A percentile compares a stretch with the other conserved stretches of the same genome.
These are phyloP conservation scores for Galagoides demidoff DNA, from an alignment of 2,797 vertebrate genomes.

Conservation along the genomic window DNA sequence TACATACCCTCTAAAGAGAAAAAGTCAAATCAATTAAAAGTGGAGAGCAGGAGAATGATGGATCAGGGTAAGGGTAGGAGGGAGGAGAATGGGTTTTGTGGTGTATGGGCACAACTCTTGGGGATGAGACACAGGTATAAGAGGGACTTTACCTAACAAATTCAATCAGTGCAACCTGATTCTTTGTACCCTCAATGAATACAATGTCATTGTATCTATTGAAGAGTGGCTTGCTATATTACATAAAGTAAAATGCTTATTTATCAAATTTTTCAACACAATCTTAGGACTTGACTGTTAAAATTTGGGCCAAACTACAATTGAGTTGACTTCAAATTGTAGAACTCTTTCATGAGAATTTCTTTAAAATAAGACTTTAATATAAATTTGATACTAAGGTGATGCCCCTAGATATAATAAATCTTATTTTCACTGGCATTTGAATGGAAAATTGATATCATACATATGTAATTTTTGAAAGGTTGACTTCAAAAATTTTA, in stretches of 20 bases:
- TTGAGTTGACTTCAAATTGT: background rate
- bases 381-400: background rate
- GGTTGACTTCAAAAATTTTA: background rate
- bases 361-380: constrained; percentile 23
- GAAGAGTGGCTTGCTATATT: background rate
- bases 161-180: no score
- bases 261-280: background rate
- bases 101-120: no score
- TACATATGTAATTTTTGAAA: background rate
- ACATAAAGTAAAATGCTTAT: background rate
- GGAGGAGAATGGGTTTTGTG: no score
- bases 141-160: no score
- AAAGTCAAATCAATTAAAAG: no score
- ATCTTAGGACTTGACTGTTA: background rate
- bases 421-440: constrained; percentile 53
- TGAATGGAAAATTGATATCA: constrained; percentile 38
- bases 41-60: no score
- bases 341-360: background rate
- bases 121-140: no score
- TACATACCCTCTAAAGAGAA: no score
- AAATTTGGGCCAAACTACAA: background rate
- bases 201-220: background rate
- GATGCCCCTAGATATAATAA: background rate
- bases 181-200: background rate
- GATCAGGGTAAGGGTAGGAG: no score